A percentile compares a stretch with the other conserved stretches of the same genome.
Evolutionary conservation across 2,113 vertebrate genomes (phyloP).

Genomic region (Microcebus jonahi): DNA sequence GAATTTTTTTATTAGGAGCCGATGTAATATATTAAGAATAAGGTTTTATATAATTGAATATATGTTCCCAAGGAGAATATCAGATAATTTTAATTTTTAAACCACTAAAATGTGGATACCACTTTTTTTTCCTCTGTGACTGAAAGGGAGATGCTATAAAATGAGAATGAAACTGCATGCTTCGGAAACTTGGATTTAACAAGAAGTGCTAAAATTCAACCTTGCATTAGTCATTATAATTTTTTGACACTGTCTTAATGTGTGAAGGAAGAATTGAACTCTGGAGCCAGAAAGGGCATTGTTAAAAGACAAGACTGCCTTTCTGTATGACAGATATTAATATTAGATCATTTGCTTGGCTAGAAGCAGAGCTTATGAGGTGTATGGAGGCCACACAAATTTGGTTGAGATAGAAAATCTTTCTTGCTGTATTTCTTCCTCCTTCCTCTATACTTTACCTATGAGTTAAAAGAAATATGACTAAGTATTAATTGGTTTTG

Average conservation of each 20-base stretch:
- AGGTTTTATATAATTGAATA: slow-evolving; percentile 42
- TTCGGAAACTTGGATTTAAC: slow-evolving; percentile 67
- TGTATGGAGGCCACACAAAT: slow-evolving; percentile 34
- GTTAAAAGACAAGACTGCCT: slow-evolving; percentile 76
- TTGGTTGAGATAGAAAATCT: slow-evolving; percentile 59
- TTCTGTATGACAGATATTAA: slow-evolving; percentile 76
- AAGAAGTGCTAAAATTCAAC: slow-evolving; percentile 76
- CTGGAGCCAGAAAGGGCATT: slow-evolving; percentile 71
- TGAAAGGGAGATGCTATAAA: slow-evolving; percentile 47
- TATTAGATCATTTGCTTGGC: slow-evolving; percentile 74
- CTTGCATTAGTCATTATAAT: slow-evolving; percentile 78
- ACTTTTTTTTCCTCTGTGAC: slow-evolving; percentile 26
- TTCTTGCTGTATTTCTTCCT: slow-evolving; percentile 49
- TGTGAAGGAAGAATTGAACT: slow-evolving; percentile 80
- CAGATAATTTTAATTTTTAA: slow-evolving; percentile 55
- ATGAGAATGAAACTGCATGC: slow-evolving; percentile 55
- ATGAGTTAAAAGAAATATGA: slow-evolving; percentile 66
- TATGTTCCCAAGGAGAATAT: slow-evolving; percentile 45
- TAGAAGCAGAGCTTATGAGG: slow-evolving; percentile 28
- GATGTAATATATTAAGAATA: slow-evolving; percentile 14
- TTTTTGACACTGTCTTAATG: slow-evolving; percentile 79
- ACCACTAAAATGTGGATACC: slow-evolving; percentile 22
- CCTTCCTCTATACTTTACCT: slow-evolving; percentile 25
- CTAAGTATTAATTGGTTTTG: slow-evolving; percentile 71
- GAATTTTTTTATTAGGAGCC: neutral